Base-by-base conservation (phyloP, 2,113 vertebrate genomes). In the Pycnonotus jocosus region DNA sequence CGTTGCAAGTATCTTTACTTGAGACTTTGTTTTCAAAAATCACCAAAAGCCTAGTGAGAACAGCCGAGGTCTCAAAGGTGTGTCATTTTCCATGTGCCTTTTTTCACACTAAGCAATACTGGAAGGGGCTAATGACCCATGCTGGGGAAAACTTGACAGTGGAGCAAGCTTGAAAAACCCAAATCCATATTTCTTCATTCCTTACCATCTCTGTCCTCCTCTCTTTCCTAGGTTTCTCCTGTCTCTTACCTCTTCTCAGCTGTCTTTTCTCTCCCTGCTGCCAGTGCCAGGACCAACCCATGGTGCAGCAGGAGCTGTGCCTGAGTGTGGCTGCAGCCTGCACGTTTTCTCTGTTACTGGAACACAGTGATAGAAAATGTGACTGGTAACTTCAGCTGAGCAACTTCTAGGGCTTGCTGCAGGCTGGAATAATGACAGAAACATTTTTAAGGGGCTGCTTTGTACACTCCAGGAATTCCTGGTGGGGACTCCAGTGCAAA, bases 231-330 rank as follows among this genome's bases (percentile, higher is more conserved):
- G 38, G 13, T 70, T 88, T 77, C 58, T 76, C n/a, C 33, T 54
- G 12, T 83, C 53, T 80, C 33, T 72, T 45, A 12, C 42, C 28
- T 91, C 33, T 30, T 60, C 12, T 57, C 44, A 61, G n/a, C 31
- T 21, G 3, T 62, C 24, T 40, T 79, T 25, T 65, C 17, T 72
- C 11, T 81, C 20, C 9, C 8, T 3, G 3, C 38, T 62, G 33
- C 48, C 18, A 22, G 65, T 16, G 15, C 35, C 37, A 44, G 69
- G 50, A 70, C 31, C 4, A 4, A 51, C 33, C 79, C 0, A 0
- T 60, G 37, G 25, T 81, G 40, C 40, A 44, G 61, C 38, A 56
- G 66, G 38, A 89, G 61, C 48, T 69, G 37, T 1, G 7, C 15
- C 9, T 25, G 44, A 71, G 44, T 1, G 1, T 71, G 83, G 54